These are phyloP conservation scores for Drosophila quasianomalipes DNA, from an alignment of 2,888 invertebrate genomes.

Conservation along the genomic window DNA sequence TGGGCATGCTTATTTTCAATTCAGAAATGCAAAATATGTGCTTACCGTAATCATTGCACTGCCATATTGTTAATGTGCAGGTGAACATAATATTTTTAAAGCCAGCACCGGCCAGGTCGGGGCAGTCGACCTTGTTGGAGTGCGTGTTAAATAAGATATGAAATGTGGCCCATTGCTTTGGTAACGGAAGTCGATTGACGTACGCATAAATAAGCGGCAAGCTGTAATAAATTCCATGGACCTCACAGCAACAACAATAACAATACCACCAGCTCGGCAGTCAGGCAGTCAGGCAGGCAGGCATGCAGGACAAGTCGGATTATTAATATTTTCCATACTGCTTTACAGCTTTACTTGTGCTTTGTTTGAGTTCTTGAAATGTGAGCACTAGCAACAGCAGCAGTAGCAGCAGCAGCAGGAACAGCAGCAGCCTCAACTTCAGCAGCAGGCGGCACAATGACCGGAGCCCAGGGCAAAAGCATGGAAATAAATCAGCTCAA, in stretches of 20 bases:
- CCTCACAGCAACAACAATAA: conserved; percentile 5
- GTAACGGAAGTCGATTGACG: conserved; percentile 33
- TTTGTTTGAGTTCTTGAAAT: conserved; percentile 74
- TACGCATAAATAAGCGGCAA: conserved; percentile 62
- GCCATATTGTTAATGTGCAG: conserved; percentile 44
- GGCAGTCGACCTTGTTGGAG: conserved; percentile 6
- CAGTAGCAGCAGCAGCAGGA: conserved; percentile 6
- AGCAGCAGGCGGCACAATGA: conserved; percentile 34
- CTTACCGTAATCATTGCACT: conserved; percentile 56
- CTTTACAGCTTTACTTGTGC: conserved; percentile 45
- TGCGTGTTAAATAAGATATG: conserved; percentile 50
- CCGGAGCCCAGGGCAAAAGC: conserved; percentile 34
- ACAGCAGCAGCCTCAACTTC: not conserved
- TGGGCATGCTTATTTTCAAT: conserved; percentile 28
- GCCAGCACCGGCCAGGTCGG: not conserved
- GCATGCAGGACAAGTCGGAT: conserved; percentile 40
- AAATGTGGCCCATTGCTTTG: conserved; percentile 11
- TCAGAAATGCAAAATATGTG: conserved; percentile 40
- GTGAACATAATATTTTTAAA: conserved; percentile 26
- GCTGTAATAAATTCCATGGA: conserved; percentile 61
- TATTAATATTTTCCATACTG: conserved; percentile 76
- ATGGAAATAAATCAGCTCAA: conserved; percentile 66
- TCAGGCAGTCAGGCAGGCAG: not conserved
- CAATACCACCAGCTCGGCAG: conserved; percentile 7
- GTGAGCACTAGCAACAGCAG: conserved; percentile 40